Conservation (phyloP, 2,888 invertebrate species). For the Scrobipalpa atriplicella region DNA sequence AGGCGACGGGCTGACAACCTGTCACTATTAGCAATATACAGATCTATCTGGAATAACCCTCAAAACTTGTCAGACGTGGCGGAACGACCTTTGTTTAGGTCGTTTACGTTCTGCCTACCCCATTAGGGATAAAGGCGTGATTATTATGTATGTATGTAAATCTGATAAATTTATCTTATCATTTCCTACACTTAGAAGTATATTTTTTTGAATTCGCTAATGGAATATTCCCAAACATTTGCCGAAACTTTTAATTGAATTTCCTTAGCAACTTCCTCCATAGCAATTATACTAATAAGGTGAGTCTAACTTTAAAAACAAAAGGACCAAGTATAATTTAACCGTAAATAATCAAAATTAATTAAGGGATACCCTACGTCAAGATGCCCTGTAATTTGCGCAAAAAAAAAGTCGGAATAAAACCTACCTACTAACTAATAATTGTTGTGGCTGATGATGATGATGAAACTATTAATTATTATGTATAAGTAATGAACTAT, state of each 20-base stretch:
- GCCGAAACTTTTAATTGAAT: slow-evolving; percentile 7
- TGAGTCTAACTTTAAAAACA: not conserved
- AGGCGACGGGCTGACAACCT: too few relatives aligned
- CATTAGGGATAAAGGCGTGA: too few relatives aligned
- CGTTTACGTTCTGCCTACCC: too few relatives aligned
- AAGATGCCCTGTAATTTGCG: too few relatives aligned
- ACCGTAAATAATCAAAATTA: slow-evolving; percentile 15
- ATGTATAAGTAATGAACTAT: too few relatives aligned
- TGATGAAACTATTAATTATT: too few relatives aligned
- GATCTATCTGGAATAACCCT: too few relatives aligned
- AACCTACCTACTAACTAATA: not conserved
- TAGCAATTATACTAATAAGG: not conserved
- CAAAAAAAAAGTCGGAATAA: not conserved
- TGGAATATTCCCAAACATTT: not conserved
- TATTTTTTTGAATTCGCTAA: not conserved
- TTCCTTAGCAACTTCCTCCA: not conserved
- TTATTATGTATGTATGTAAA: too few relatives aligned
- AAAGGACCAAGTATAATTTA: not conserved
- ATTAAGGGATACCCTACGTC: not conserved
- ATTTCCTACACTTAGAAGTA: not conserved
- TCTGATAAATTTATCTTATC: not conserved
- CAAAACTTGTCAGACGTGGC: too few relatives aligned
- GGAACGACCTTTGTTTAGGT: too few relatives aligned
- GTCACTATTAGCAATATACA: too few relatives aligned
- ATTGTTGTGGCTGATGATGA: too few relatives aligned